These are phyloP conservation scores for Junco hyemalis DNA, from an alignment of 2,113 vertebrate genomes.

Conservation along the genomic window DNA sequence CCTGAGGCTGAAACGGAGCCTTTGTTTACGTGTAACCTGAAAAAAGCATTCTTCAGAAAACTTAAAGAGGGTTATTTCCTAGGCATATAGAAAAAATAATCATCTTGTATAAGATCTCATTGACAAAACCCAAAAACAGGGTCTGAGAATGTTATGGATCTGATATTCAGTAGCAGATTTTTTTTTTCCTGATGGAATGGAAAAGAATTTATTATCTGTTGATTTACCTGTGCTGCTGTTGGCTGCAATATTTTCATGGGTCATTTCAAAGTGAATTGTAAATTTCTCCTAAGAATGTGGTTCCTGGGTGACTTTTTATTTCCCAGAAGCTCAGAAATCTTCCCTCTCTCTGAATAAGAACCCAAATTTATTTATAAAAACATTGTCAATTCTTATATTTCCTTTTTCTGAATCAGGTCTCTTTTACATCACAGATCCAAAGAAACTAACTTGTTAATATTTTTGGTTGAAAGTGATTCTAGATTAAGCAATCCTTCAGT, in stretches of 20 bases:
- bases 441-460: background rate
- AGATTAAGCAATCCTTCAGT: background rate
- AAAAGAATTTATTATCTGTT: background rate
- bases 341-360: background rate
- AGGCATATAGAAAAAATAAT: background rate
- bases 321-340: background rate
- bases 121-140: background rate
- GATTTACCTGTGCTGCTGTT: background rate
- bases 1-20: background rate
- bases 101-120: background rate
- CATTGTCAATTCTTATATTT: background rate
- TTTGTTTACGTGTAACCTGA: slow-evolving; percentile 24
- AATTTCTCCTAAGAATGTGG: background rate
- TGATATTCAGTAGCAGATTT: background rate
- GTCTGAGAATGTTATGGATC: background rate
- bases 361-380: background rate
- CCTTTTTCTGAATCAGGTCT: background rate
- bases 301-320: background rate
- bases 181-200: background rate
- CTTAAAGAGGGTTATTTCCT: background rate
- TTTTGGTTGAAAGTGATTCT: background rate
- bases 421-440: background rate
- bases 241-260: background rate
- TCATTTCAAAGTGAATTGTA: background rate
- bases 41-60: slow-evolving; percentile 11